Evolutionary conservation across 2,797 vertebrate genomes (phyloP).

Genomic region (Merluccius polli): DNA sequence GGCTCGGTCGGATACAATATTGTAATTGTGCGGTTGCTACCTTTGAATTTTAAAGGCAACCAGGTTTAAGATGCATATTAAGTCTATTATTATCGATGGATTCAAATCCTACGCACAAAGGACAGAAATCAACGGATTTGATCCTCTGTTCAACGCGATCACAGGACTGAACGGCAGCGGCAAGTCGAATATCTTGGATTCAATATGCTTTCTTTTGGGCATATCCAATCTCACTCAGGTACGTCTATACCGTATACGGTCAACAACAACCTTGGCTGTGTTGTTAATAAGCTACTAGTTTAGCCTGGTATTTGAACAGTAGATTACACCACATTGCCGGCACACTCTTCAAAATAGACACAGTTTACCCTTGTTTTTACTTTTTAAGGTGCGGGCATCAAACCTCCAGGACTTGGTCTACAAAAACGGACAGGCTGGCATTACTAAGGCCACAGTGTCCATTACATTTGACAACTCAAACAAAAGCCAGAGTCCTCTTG

Average conservation of each 20-base stretch:
- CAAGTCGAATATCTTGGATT: conserved; percentile 95
- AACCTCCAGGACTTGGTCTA: conserved; percentile 93
- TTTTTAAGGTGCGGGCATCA: conserved; percentile 84
- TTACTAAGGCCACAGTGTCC: conserved; percentile 89
- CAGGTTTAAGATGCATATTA: conserved; percentile 83
- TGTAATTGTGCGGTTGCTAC: not conserved
- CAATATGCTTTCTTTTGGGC: conserved; percentile 93
- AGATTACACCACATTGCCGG: not conserved
- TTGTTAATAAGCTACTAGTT: not conserved
- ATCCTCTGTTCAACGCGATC: conserved; percentile 94
- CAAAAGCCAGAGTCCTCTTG: conserved; percentile 89
- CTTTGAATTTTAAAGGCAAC: not conserved
- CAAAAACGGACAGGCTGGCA: conserved; percentile 92
- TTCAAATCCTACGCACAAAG: conserved; percentile 96
- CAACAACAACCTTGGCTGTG: not conserved
- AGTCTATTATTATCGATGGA: conserved; percentile 88
- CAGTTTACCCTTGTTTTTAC: not conserved
- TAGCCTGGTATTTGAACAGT: not conserved
- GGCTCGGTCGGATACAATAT: not conserved
- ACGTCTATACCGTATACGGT: conserved; percentile 23
- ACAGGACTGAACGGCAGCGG: conserved; percentile 97
- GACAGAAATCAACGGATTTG: conserved; percentile 87
- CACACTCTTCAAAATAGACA: not conserved
- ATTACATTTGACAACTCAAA: conserved; percentile 94
- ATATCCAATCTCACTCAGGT: conserved; percentile 89